Base-by-base conservation (phyloP, 2,113 vertebrate species). In the Cephalopholis sonnerati region DNA sequence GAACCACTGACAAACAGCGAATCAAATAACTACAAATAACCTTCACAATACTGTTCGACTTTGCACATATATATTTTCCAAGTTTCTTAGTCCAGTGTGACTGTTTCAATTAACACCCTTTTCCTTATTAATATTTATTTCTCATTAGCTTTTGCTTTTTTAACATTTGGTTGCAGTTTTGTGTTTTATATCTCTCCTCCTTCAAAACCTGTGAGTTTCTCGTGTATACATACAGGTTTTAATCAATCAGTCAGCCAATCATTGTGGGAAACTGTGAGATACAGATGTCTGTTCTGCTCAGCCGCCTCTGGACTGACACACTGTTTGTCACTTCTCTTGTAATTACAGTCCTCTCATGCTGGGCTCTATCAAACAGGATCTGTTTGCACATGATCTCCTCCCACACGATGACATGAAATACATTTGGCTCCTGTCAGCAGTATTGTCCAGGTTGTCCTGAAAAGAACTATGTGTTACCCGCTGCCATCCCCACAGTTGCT, bases 351-450 rank as follows among this genome's bases (percentile, higher is more conserved):
- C 46, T 89, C 68, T 81, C 80, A 62, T 13, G 59, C 74, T 67
- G 83, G 77, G 57, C 73, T 83, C 87, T 83, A 92, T 93, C 88
- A 83, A 89, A 92, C 83, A 91, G 32, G 88, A 93, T 92, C 87
- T 88, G 90, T 91, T 91, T 93, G 83, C 91, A 88, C 88, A 87
- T 87, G 80, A 81, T 88, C 82, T 92, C 83, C 87, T 86, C 89
- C 91, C 86, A 89, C 90, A 87, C 66, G 74, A 84, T 83, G 84
- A 90, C 90, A 91, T 90, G 87, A 92, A 74, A 88, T 77, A 86
- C 61, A 79, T 75, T 88, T 81, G 71, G 82, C 86, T 74, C 79
- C 58, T 72, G 84, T 90, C 87, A 77, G 61, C 75, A 79, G 83
- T 81, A 87, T 90, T 90, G 87, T 91, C 73, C 74, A 39, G 89